Percentiles rank a stretch among this genome's conserved stretches.
Conservation (phyloP, 1,140 invertebrate genomes). For the Temnothorax nylanderi region DNA sequence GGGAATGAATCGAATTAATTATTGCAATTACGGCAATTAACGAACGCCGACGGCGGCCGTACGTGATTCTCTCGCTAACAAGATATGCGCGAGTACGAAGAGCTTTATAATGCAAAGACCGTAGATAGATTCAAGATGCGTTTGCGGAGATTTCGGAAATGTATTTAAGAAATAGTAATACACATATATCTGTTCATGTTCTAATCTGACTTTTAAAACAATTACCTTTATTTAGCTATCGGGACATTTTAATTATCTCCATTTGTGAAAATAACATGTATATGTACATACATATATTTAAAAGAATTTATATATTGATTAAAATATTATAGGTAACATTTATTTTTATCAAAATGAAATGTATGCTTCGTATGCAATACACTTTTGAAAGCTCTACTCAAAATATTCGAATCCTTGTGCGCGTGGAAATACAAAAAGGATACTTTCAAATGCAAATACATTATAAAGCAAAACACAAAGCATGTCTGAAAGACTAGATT, state of each 20-base stretch:
- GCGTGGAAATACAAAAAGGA: background rate
- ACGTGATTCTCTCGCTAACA: conserved; percentile 55
- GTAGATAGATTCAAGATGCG: conserved; percentile 34
- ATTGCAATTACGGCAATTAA: conserved; percentile 67
- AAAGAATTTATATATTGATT: background rate
- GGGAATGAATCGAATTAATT: conserved; percentile 67
- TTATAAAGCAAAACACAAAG: conserved; percentile 21
- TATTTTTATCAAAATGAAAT: background rate
- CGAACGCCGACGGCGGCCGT: conserved; percentile 30
- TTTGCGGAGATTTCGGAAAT: background rate
- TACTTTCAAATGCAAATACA: background rate
- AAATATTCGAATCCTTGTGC: background rate
- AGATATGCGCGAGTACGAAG: conserved; percentile 42
- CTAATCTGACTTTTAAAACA: background rate
- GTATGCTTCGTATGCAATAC: background rate
- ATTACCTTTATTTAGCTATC: background rate
- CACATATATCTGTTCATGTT: background rate
- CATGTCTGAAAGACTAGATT: background rate
- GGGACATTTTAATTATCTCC: background rate
- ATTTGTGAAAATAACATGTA: background rate
- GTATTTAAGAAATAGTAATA: background rate
- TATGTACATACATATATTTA: background rate
- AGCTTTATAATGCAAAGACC: conserved; percentile 55
- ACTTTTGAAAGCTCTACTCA: background rate
- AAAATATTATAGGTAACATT: background rate